Percentiles rank a stretch among this genome's conserved stretches.
Conservation (phyloP, 2,113 vertebrate genomes). For the Myxocyprinus asiaticus region DNA sequence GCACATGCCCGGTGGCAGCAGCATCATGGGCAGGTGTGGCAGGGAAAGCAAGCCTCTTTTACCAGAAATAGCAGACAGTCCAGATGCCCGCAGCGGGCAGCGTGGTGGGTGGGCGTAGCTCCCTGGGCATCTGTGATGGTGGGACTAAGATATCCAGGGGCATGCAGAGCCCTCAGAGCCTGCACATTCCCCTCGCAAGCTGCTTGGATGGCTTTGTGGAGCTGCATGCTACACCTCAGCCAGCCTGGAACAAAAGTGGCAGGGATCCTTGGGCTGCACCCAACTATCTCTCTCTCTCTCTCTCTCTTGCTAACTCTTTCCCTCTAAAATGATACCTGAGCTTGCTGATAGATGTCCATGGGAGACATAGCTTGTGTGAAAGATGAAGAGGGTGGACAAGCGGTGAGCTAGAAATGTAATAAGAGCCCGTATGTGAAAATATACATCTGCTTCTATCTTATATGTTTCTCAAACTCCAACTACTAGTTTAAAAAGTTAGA, state of each 20-base stretch:
- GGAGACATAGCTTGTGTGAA: constrained; percentile 22
- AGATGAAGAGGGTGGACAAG: constrained; percentile 37
- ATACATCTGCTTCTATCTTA: constrained; percentile 18
- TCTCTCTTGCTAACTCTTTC: no score
- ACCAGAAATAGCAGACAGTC: constrained; percentile 81
- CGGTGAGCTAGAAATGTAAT: constrained; percentile 20
- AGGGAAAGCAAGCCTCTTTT: constrained; percentile 63
- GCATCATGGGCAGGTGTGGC: constrained; percentile 80
- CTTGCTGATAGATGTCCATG: constrained; percentile 16
- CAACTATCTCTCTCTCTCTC: constrained; percentile 28
- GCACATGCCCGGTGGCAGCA: constrained; percentile 73
- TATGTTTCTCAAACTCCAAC: not conserved
- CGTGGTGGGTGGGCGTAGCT: constrained; percentile 80
- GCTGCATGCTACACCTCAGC: constrained; percentile 63
- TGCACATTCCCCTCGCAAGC: constrained; percentile 73
- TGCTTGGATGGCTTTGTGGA: constrained; percentile 75
- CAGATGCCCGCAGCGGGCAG: constrained; percentile 75
- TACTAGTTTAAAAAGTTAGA: not conserved
- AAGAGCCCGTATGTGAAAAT: constrained; percentile 13
- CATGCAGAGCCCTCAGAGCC: constrained; percentile 68
- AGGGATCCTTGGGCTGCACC: not conserved
- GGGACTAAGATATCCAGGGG: constrained; percentile 63
- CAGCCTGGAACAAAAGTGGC: not conserved
- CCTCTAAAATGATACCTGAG: constrained; percentile 48
- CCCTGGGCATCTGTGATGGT: constrained; percentile 73